Base-by-base conservation (phyloP, 1,140 invertebrate genomes). In the Procambarus clarkii region DNA sequence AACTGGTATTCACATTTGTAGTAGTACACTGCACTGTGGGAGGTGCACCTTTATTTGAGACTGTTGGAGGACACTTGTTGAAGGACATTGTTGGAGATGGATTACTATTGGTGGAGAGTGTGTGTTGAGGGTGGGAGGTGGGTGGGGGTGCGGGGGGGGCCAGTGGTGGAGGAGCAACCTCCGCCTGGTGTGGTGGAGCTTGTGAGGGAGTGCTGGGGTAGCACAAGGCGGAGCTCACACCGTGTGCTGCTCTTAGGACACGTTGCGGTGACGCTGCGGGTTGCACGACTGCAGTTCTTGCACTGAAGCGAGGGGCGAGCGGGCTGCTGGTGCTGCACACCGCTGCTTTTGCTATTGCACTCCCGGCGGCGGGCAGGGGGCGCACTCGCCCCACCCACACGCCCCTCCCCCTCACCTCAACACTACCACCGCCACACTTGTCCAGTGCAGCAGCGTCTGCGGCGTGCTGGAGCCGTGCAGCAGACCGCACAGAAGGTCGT, bases 401-500 rank as follows among this genome's bases (percentile, higher is more conserved):
- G 54, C 76, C 86, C 78, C 77, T 88, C 44, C 58, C 76, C 18
- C 79, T 80, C 50, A 76, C 77, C 54, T 69, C 86, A 46, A 15
- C 54, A 80, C 77, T 77, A 58, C 11, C 77, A 44, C 50, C 50
- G 24, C 86, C 77, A 45, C 77, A 58, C 34, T 54, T 34, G 77
- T 88, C 60, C 77, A 45, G 50, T 77, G 77, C 58, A 13, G 78
- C 86, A 80, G 60, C 76, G 46, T 77, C 60, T 45, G 54, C 64
- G 60, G 71, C 44, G 2, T 54, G 50, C 50, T 9, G 50, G 7
- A 48, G 64, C n/a, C 64, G 64, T 85, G 83, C 86, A 80, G 60
- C 86, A 64, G 86, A 88, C 86, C 86, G 77, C 54, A 79, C 24
- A 69, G 77, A 77, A 60, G 86, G 86, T 46, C 86, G 86, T 88